A percentile compares a stretch with the other conserved stretches of the same genome.
Evolutionary conservation across 1,140 invertebrate species (phyloP).

Genomic region (Ceratosolen fusciceps): DNA sequence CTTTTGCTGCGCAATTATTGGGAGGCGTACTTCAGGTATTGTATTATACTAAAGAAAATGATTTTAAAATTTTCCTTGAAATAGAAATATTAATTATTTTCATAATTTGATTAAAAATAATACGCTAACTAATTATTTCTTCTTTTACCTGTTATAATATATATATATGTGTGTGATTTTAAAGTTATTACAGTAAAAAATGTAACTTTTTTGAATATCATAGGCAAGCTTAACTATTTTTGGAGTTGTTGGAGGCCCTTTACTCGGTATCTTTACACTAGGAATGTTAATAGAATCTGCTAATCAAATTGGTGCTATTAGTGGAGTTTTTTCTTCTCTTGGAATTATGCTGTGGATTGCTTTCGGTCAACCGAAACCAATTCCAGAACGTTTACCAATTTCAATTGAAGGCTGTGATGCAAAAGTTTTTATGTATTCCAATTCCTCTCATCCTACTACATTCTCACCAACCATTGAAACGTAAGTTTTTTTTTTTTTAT

Average conservation of each 20-base stretch:
- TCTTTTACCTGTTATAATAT: neutral
- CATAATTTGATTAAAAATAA: neutral
- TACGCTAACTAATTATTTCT: too few relatives aligned
- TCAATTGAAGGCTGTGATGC: conserved; percentile 51
- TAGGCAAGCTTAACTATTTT: conserved; percentile 85
- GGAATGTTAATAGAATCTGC: conserved; percentile 80
- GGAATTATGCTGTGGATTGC: conserved; percentile 86
- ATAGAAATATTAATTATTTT: neutral
- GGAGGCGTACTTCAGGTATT: conserved; percentile 76
- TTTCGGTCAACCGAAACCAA: conserved; percentile 84
- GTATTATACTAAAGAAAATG: neutral
- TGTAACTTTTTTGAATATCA: conserved; percentile 19
- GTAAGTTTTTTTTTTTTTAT: conserved; percentile 9
- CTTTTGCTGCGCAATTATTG: conserved; percentile 81
- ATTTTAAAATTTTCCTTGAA: too few relatives aligned
- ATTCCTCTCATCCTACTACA: conserved; percentile 12
- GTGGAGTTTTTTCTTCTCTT: conserved; percentile 78
- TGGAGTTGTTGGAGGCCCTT: conserved; percentile 84
- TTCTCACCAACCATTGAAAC: neutral
- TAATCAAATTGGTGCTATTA: conserved; percentile 79
- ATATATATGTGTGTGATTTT: neutral
- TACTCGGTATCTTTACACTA: conserved; percentile 84
- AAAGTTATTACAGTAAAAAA: neutral
- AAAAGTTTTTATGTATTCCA: neutral
- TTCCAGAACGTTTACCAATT: conserved; percentile 51